These are phyloP conservation scores for Dusona sp. DNA, from an alignment of 2,888 invertebrate species.

Conservation along the genomic window DNA sequence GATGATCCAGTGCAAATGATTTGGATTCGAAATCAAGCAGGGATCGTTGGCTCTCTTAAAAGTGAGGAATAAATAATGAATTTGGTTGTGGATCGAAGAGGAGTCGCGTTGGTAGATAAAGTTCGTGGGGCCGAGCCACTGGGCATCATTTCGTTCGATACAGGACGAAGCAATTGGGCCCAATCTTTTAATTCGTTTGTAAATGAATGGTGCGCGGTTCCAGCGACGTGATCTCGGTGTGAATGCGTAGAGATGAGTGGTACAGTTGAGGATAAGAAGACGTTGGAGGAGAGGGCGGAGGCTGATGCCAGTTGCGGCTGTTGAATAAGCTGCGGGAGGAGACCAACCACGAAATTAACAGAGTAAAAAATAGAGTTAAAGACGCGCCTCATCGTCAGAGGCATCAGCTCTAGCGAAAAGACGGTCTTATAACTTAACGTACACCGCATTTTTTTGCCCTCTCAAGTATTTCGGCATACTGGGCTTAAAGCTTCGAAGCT, in stretches of 20 bases:
- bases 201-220: constrained; percentile 70
- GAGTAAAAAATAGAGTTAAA: background rate
- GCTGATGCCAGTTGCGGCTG: background rate
- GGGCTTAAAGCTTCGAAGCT: constrained; percentile 7
- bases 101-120: background rate
- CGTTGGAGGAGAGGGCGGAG: background rate
- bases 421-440: background rate
- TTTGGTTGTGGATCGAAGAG: background rate
- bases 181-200: constrained; percentile 80
- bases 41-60: background rate
- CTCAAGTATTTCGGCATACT: constrained; percentile 2
- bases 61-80: background rate
- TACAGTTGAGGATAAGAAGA: constrained; percentile 22
- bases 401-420: background rate
- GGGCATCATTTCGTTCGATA: constrained; percentile 70
- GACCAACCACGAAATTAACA: background rate
- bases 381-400: background rate
- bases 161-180: constrained; percentile 82
- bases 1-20: too few relatives aligned
- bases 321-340: background rate
- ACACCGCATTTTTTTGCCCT: background rate
- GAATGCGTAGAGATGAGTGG: constrained; percentile 6
- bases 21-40: too few relatives aligned
- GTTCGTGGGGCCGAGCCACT: background rate
- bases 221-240: constrained; percentile 68